Conservation (phyloP, 2,888 invertebrate genomes). For the Tenthredo distinguenda region DNA sequence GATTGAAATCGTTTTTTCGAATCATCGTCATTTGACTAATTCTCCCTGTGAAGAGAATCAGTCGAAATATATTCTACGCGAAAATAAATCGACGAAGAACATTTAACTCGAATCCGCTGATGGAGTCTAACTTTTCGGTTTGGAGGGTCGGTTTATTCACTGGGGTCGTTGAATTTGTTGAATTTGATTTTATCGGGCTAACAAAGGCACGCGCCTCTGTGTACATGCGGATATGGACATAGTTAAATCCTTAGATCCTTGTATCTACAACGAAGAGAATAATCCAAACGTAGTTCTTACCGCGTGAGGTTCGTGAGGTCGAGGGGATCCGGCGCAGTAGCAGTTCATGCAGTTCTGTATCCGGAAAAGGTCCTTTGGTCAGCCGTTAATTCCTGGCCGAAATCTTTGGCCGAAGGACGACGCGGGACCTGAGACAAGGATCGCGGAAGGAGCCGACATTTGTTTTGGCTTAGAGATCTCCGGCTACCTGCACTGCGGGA, state of each 20-base stretch:
- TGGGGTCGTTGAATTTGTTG: background rate
- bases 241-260: constrained; percentile 6
- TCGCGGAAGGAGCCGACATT: constrained; percentile 59
- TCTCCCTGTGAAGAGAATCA: background rate
- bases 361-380: background rate
- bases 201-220: constrained; percentile 14
- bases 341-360: background rate
- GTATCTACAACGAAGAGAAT: background rate
- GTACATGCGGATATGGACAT: background rate
- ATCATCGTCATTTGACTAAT: background rate
- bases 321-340: background rate
- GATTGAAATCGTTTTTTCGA: background rate
- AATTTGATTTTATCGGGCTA: background rate
- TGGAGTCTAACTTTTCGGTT: background rate
- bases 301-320: background rate
- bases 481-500: constrained; percentile 29
- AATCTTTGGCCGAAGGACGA: background rate
- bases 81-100: background rate
- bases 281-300: background rate
- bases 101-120: background rate
- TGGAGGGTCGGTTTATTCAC: background rate
- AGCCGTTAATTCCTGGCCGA: constrained; percentile 17
- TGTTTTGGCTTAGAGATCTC: constrained; percentile 64
- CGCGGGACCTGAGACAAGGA: background rate
- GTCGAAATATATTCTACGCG: background rate